Evolutionary conservation across 2,113 vertebrate species (phyloP).

Genomic region (Dipodomys spectabilis): DNA sequence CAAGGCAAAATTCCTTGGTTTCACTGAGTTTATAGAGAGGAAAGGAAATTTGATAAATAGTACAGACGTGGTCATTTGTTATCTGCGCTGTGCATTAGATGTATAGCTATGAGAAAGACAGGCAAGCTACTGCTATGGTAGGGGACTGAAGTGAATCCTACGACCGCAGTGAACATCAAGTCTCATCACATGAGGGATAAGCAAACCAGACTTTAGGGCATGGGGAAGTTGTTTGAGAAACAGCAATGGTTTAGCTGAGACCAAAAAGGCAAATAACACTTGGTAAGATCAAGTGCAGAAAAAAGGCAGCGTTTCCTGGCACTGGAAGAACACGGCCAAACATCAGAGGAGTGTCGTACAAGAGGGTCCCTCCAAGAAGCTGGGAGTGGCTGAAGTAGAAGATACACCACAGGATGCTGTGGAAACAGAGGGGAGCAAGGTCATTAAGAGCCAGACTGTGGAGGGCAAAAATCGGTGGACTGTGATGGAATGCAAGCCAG

Average conservation of each 20-base stretch:
- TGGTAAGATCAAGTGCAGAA: fast-evolving
- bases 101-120: background rate
- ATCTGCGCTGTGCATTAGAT: background rate
- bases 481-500: background rate
- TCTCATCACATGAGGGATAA: background rate
- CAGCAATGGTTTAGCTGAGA: background rate
- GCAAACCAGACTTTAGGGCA: background rate
- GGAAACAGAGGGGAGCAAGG: background rate
- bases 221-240: background rate
- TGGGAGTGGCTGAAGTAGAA: background rate
- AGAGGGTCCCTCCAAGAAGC: background rate
- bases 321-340: background rate
- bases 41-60: background rate
- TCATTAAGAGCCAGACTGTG: no score
- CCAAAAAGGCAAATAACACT: background rate
- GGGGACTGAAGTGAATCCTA: background rate
- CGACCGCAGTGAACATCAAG: background rate
- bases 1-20: constrained; percentile 24
- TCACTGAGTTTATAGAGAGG: background rate
- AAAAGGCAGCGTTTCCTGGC: background rate
- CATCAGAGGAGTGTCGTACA: background rate
- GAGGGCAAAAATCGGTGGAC: background rate
- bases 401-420: background rate
- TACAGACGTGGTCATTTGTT: background rate
- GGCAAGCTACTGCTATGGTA: background rate